Conservation (phyloP, 2,888 invertebrate species). For the Lissocephala sabroskyi region DNA sequence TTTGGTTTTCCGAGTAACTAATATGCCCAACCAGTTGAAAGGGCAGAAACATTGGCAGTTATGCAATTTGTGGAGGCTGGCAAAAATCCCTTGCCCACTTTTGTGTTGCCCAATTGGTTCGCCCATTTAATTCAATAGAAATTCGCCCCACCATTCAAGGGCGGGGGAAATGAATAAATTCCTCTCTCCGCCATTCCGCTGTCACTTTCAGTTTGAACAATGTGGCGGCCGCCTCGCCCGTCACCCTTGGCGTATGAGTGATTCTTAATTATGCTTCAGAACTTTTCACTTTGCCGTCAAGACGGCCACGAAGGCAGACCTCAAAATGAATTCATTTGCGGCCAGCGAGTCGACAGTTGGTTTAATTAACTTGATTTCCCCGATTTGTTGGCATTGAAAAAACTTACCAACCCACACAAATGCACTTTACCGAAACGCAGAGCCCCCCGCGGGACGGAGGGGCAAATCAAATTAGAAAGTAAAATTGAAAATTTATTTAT, state of each 20-base stretch:
- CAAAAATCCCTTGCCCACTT: background rate
- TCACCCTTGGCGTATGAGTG: background rate
- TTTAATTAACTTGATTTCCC: slow-evolving; percentile 41
- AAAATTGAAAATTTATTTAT: slow-evolving; percentile 60
- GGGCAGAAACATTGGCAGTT: slow-evolving; percentile 58
- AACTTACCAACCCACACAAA: slow-evolving; percentile 9
- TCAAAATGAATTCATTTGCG: slow-evolving; percentile 20
- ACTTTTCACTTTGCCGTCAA: too few relatives aligned
- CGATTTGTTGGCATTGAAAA: slow-evolving; percentile 30
- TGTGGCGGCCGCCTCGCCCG: background rate
- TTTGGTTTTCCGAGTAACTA: slow-evolving; percentile 11
- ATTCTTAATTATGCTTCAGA: slow-evolving; percentile 6
- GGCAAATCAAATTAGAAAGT: slow-evolving; percentile 56
- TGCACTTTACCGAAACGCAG: background rate
- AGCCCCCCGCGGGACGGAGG: slow-evolving; percentile 9
- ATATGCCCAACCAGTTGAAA: too few relatives aligned
- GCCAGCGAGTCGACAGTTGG: slow-evolving; percentile 38
- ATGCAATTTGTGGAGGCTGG: slow-evolving; percentile 35
- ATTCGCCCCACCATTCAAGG: too few relatives aligned
- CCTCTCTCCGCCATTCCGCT: too few relatives aligned
- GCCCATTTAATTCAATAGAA: too few relatives aligned
- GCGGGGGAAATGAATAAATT: too few relatives aligned
- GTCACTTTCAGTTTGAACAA: too few relatives aligned
- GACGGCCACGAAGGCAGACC: background rate
- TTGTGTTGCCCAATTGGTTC: too few relatives aligned